Evolutionary conservation across 2,888 invertebrate species (phyloP).

Genomic region (Yponomeuta cagnagella): DNA sequence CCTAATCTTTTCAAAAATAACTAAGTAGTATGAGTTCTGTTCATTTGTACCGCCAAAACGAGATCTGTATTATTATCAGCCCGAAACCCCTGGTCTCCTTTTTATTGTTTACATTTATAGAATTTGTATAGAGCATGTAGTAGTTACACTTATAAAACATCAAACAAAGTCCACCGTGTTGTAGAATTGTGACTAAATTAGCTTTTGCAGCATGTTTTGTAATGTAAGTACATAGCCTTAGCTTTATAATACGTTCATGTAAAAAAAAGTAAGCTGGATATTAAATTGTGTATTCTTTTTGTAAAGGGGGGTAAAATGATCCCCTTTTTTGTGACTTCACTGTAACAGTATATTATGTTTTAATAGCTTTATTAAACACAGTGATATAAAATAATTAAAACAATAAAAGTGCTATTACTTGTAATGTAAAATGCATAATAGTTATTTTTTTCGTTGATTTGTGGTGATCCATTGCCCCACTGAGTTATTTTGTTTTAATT

Average conservation of each 20-base stretch:
- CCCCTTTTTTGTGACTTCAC: too few relatives aligned
- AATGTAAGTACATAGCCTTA: not conserved
- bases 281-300: too few relatives aligned
- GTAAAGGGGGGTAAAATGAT: too few relatives aligned
- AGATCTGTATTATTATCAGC: too few relatives aligned
- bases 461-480: not conserved
- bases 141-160: not conserved
- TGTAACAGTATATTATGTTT: not conserved
- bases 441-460: not conserved
- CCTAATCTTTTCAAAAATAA: too few relatives aligned
- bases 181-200: not conserved
- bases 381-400: conserved; percentile 1
- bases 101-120: too few relatives aligned
- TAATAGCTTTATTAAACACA: not conserved
- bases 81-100: too few relatives aligned
- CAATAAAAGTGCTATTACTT: conserved; percentile 1
- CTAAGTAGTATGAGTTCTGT: too few relatives aligned
- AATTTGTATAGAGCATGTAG: not conserved
- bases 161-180: not conserved
- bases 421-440: not conserved
- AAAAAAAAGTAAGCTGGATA: too few relatives aligned
- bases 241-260: not conserved
- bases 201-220: not conserved
- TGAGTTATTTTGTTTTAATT: not conserved
- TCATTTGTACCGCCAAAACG: too few relatives aligned